Base-by-base conservation (phyloP, 2,888 invertebrate species). In the Cheiracanthium punctorium region DNA sequence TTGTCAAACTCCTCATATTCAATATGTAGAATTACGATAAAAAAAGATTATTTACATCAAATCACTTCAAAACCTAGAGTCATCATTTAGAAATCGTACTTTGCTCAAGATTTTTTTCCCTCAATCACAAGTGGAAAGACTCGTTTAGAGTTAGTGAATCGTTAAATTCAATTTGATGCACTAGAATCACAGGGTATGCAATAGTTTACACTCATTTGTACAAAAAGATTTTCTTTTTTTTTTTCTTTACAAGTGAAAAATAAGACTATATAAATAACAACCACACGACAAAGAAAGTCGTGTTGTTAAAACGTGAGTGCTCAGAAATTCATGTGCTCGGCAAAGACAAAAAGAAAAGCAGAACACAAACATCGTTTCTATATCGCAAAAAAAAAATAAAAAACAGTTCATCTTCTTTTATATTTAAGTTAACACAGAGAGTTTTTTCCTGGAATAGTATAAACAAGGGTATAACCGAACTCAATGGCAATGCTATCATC, bases 111-210 rank as follows among this genome's bases (percentile, higher is more conserved):
- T 37, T 17, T 37, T 10, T 79, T 52, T 10, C 48, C 64, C 69
- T 71, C 29, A 48, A 65, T 81, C 70, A 41, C 71, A 37, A 65
- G 48, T 74, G 58, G 64, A 77, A 80, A 74, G 67, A 79, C 82
- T 76, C 75, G 17, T 58, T 33, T 37, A 41, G 52, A 79, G 29
- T 74, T 73, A 80, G 58, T 85, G 69, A 79, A 52, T 67, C 58
- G 12, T 24, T 64, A 74, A 58, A 52, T 69, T 58, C 73, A 70
- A 73, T 85, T 85, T 70, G 69, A 82, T 70, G 64, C 70, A 29
- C 79, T 85, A 85, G 41, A 79, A 85, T 85, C 84, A 85, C 84
- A 85, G 84, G 79, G 79, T 74, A 79, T 85, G 79, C 84, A 70
- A 37, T 64, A 70, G 71, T 77, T 84, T 79, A 85, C 84, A 85